Conservation (phyloP, 2,797 vertebrate genomes). For the Sebastes ruberrimus region DNA sequence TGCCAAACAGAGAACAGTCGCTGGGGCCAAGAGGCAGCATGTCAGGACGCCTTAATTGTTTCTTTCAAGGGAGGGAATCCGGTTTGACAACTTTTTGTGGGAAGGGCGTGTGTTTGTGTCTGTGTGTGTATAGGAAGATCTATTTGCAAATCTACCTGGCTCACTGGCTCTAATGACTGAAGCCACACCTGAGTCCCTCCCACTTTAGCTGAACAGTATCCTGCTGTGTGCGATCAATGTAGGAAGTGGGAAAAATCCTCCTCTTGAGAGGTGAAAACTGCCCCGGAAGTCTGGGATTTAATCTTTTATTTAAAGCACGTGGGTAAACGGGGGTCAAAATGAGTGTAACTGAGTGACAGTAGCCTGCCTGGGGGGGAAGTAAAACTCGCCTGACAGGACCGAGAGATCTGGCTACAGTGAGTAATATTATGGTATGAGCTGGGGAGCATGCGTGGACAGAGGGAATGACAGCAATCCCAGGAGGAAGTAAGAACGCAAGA, state of each 20-base stretch:
- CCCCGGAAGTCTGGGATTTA: slow-evolving; percentile 21
- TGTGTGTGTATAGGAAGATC: slow-evolving; percentile 29
- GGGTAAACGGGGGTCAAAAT: neutral
- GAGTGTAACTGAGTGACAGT: slow-evolving; percentile 31
- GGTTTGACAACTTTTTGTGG: slow-evolving; percentile 76
- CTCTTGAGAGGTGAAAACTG: slow-evolving; percentile 3
- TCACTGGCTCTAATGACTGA: slow-evolving; percentile 60
- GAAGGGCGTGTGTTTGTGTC: slow-evolving; percentile 63
- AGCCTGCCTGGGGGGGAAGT: slow-evolving; percentile 15
- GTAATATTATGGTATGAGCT: slow-evolving; percentile 17
- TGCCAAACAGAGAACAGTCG: slow-evolving; percentile 25
- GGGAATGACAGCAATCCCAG: slow-evolving; percentile 37
- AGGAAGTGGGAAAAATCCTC: slow-evolving; percentile 69
- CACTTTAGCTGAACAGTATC: slow-evolving; percentile 51
- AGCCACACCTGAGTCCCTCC: slow-evolving; percentile 86
- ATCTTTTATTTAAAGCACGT: slow-evolving; percentile 6
- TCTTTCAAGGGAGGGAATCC: slow-evolving; percentile 73
- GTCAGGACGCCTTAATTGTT: slow-evolving; percentile 52
- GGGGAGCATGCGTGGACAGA: slow-evolving; percentile 37
- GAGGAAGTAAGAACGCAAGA: slow-evolving; percentile 45
- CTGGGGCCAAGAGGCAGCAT: slow-evolving; percentile 45
- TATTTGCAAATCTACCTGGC: slow-evolving; percentile 84
- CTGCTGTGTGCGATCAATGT: slow-evolving; percentile 49
- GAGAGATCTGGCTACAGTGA: slow-evolving; percentile 25
- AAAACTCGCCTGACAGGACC: slow-evolving; percentile 22